Conservation (phyloP, 1,140 invertebrate genomes). For the Mercenaria mercenaria region DNA sequence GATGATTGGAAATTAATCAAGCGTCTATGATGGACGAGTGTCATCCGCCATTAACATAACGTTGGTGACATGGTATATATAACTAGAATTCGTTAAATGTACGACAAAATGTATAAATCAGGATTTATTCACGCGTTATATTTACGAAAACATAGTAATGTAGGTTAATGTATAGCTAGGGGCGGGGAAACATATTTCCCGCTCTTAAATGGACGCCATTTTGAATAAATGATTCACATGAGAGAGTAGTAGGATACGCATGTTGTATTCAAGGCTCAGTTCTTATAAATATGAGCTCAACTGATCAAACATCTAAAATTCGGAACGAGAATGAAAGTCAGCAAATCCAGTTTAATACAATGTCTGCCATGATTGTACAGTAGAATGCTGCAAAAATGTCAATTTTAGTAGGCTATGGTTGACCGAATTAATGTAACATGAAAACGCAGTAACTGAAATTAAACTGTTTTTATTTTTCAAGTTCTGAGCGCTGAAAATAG, state of each 20-base stretch:
- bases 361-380: no score
- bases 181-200: slow-evolving; percentile 13
- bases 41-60: slow-evolving; percentile 16
- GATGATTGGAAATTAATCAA: slow-evolving; percentile 24
- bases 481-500: no score
- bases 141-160: slow-evolving; percentile 18
- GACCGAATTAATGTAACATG: no score
- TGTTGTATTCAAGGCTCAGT: no score
- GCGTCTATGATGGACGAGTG: slow-evolving; percentile 29
- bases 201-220: not conserved
- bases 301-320: no score
- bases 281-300: no score
- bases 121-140: slow-evolving; percentile 16
- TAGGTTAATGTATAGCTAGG: slow-evolving; percentile 25
- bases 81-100: not conserved
- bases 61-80: slow-evolving; percentile 27
- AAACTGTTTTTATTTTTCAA: no score
- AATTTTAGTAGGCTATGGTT: no score
- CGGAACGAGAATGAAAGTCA: no score
- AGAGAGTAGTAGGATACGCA: not conserved
- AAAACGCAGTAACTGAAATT: no score
- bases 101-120: not conserved
- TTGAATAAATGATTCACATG: not conserved
- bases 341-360: no score
- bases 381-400: no score